Evolutionary conservation across 2,113 vertebrate species (phyloP).

Genomic region (Etheostoma cragini): DNA sequence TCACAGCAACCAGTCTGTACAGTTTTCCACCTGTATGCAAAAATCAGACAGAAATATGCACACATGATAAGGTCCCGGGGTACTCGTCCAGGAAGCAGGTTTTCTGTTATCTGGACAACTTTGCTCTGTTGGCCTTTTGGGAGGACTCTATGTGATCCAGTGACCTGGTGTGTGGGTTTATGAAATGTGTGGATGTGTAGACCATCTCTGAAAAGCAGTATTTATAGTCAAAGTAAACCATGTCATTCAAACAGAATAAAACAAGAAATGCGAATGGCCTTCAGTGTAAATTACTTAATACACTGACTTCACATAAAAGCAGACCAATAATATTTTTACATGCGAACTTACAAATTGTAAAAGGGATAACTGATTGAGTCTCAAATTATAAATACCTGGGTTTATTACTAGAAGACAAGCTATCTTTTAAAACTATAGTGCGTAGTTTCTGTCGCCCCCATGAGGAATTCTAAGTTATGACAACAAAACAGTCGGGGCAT

Average conservation of each 20-base stretch:
- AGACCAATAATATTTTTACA: not conserved
- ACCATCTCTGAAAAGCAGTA: not conserved
- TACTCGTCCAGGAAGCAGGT: not conserved
- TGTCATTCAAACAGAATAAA: not conserved
- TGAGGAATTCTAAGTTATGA: no score
- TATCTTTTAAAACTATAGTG: no score
- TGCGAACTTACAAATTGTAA: not conserved
- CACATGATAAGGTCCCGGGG: not conserved
- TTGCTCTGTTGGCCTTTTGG: not conserved
- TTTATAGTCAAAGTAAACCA: not conserved
- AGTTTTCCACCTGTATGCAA: conserved; percentile 24
- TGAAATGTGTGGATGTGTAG: not conserved
- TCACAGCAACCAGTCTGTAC: conserved; percentile 22
- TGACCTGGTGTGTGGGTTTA: not conserved
- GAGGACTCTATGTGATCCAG: not conserved
- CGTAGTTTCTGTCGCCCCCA: no score
- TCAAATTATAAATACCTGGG: no score
- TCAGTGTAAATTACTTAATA: not conserved
- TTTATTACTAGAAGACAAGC: no score
- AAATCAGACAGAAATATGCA: conserved; percentile 1
- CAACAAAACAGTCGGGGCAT: no score
- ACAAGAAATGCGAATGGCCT: not conserved
- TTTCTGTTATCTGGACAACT: not conserved
- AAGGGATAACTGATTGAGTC: no score
- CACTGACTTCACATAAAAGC: not conserved